Base-by-base conservation (phyloP, 2,113 vertebrate species). In the Bos javanicus region DNA sequence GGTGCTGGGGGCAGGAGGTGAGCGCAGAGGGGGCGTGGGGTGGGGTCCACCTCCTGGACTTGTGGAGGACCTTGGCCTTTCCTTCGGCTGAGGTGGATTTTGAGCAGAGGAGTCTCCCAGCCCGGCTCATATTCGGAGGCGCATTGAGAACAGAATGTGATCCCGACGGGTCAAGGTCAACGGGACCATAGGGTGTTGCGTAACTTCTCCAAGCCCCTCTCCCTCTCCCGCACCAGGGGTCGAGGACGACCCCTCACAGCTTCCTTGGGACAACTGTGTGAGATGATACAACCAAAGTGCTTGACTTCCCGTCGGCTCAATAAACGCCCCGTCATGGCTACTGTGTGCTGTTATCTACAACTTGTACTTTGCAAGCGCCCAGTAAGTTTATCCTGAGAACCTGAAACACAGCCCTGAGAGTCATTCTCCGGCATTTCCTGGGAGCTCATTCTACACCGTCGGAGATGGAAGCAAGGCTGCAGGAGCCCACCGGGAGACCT, bases 221-320 rank as follows among this genome's bases (percentile, higher is more conserved):
- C 30, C 23, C 30, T 15, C 71, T 26, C 36, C 50, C 50, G 15
- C 26, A 6, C 6, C 11, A 43, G 39, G 9, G 56, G 26, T 33
- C 0, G 1, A 28, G 3, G 13, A 4, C 0, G 6, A 6, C 12
- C 11, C 23, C 56, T 17, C 64, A 23, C 8, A 4, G 46, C 48
- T 26, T 33, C 43, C 62, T 54, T 16, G 30, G 6, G 10, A n/a
- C 0, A 15, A 19, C 5, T 2, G 11, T 25, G 16, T 2, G 60
- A 13, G 52, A 39, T 7, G 30, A 33, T 1, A 0, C 17, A 25
- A 28, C n/a, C 4, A 1, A 5, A 4, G 25, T 1, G 28, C 30
- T 8, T 1, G 13, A 16, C 26, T 9, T 25, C 1, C 2, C 1
- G 4, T 3, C 46, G 0, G 11, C 21, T 48, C 30, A 12, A 0